Percentiles rank a stretch among this genome's conserved stretches.
Evolutionary conservation across 64 coral and sea anemone species (phyloP).

Genomic region (Montipora cactus): DNA sequence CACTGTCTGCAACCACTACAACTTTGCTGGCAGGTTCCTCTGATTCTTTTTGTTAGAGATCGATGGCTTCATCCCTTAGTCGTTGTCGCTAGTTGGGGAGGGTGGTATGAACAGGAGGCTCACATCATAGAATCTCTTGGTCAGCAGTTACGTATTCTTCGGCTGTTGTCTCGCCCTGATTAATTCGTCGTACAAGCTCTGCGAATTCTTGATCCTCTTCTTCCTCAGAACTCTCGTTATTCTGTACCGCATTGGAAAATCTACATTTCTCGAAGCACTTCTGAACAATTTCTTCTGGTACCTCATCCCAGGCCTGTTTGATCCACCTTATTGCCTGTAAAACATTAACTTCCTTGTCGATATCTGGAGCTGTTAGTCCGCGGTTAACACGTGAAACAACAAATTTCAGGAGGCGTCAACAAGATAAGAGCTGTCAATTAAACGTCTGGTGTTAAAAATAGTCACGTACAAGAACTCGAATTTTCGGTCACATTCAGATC

Average conservation of each 20-base stretch:
- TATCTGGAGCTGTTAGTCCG: constrained; percentile 33
- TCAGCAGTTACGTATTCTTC: too few species aligned
- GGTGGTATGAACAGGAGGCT: constrained; percentile 7
- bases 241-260: constrained; percentile 9
- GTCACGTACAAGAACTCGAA: too few species aligned
- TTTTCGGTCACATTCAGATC: too few species aligned
- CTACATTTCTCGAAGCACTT: constrained; percentile 9
- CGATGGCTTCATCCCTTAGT: constrained; percentile 20
- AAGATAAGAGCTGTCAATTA: too few species aligned
- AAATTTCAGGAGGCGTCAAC: constrained; percentile 23
- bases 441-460: too few species aligned
- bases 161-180: too few species aligned
- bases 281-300: constrained; percentile 26
- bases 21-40: background rate
- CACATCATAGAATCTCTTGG: background rate
- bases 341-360: constrained; percentile 55
- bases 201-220: constrained; percentile 14
- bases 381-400: constrained; percentile 52
- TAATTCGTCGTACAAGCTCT: background rate
- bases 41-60: constrained; percentile 8
- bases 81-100: constrained; percentile 9
- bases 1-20: constrained; percentile 20
- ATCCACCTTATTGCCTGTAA: constrained; percentile 42
- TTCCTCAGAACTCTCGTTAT: constrained; percentile 5
- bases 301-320: constrained; percentile 25